These are phyloP conservation scores for Balanococcus diminutus DNA, from an alignment of 2,888 invertebrate species.

Conservation along the genomic window DNA sequence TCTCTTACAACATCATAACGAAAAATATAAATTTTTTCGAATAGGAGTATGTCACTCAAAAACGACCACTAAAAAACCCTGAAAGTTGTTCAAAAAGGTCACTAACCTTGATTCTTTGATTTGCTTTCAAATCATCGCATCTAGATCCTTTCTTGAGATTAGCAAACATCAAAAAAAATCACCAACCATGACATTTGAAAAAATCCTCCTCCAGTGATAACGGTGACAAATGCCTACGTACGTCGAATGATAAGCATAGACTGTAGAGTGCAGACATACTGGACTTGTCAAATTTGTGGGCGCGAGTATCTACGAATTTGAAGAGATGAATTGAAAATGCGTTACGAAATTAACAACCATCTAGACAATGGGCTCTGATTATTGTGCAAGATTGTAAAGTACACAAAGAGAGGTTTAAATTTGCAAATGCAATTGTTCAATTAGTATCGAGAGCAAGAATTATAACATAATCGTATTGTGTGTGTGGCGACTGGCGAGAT, in stretches of 20 bases:
- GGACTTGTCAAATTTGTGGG: not conserved
- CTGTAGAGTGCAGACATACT: not conserved
- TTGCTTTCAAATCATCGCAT: not conserved
- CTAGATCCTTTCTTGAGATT: not conserved
- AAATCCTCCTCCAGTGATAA: not conserved
- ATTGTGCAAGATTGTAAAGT: not conserved
- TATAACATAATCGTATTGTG: not conserved
- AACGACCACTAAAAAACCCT: not conserved
- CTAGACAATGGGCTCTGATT: not conserved
- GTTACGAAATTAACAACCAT: not conserved
- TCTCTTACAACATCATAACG: not conserved
- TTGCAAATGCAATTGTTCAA: slow-evolving; percentile 32
- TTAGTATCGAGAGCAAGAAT: slow-evolving; percentile 26
- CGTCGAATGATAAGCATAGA: not conserved
- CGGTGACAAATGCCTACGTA: not conserved
- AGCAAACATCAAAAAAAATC: no score
- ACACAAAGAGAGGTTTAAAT: not conserved
- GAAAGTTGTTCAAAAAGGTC: not conserved
- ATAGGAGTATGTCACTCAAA: not conserved
- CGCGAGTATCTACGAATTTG: not conserved
- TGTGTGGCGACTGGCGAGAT: no score
- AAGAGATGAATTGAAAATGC: not conserved
- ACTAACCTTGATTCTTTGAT: not conserved
- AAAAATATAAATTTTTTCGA: no score
- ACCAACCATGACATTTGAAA: not conserved